Conservation (phyloP, 2,888 invertebrate genomes). For the Stegana nigrithorax region DNA sequence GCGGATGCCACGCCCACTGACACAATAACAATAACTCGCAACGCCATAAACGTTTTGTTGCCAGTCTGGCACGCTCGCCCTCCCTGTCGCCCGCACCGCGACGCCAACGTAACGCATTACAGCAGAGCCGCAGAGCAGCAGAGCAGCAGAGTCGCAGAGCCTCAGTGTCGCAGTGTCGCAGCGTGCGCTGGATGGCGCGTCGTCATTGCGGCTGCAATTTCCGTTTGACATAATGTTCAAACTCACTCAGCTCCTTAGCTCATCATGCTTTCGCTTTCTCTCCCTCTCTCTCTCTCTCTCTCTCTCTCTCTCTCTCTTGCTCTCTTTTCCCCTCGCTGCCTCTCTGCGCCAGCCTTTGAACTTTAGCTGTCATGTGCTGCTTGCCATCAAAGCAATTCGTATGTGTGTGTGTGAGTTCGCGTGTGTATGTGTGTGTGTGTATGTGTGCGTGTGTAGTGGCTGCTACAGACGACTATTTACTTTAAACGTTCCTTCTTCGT, state of each 20-base stretch:
- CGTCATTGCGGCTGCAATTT: conserved; percentile 9
- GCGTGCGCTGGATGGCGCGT: neutral
- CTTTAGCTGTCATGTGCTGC: neutral
- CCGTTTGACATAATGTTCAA: conserved; percentile 14
- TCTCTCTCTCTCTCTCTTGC: no score
- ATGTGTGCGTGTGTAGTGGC: no score
- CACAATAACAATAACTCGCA: neutral
- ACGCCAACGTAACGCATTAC: neutral
- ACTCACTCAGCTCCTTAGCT: neutral
- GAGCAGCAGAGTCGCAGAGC: no score
- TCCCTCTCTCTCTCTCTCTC: no score
- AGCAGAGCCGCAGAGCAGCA: no score
- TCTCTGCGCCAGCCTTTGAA: conserved; percentile 1
- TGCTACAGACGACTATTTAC: neutral
- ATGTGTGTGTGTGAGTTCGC: neutral
- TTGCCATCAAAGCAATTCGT: conserved; percentile 11
- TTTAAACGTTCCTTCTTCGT: neutral
- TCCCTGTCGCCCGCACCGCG: neutral
- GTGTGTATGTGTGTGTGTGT: neutral
- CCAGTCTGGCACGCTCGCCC: neutral
- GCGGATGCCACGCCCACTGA: neutral
- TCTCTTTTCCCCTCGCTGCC: no score
- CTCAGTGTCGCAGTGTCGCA: no score
- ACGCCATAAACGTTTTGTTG: conserved; percentile 9
- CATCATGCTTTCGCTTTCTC: no score